A percentile compares a stretch with the other conserved stretches of the same genome.
phyloP scores from a whole-genome alignment of 2,797 vertebrate species.

The Danio choprae region DNA sequence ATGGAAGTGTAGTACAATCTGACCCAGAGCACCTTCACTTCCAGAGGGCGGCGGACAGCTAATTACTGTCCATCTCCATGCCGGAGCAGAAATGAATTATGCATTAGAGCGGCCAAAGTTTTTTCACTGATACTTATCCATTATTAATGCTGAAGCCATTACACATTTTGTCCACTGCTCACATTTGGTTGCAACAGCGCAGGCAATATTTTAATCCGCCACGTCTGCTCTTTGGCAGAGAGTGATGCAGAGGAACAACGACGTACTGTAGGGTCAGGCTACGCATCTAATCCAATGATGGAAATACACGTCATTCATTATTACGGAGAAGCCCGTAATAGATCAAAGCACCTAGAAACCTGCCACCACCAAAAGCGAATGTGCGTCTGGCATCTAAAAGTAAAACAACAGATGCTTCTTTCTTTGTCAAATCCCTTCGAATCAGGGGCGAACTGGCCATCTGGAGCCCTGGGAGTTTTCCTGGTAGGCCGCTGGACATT shows the following conservation, averaged over 20 bases:
- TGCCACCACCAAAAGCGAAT: neutral
- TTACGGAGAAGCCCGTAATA: constrained; percentile 5
- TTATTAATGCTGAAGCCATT: constrained; percentile 58
- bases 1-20: neutral
- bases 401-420: neutral
- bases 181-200: constrained; percentile 51
- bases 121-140: constrained; percentile 48
- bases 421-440: neutral
- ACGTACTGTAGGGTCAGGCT: neutral
- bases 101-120: constrained; percentile 44
- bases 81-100: constrained; percentile 49
- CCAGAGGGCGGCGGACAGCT: constrained; percentile 6
- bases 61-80: constrained; percentile 26
- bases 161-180: constrained; percentile 52
- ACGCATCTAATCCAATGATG: constrained; percentile 24
- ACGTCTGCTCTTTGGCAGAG: constrained; percentile 42
- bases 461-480: too few relatives aligned
- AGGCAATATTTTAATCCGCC: constrained; percentile 49
- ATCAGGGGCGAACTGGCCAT: too few relatives aligned
- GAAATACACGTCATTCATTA: constrained; percentile 10
- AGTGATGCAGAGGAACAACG: constrained; percentile 11
- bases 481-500: too few relatives aligned
- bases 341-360: constrained; percentile 26
- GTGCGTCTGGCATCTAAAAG: constrained; percentile 2
- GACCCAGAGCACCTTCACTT: constrained; percentile 18